These are phyloP conservation scores for Ecliptopera silaceata DNA, from an alignment of 2,888 invertebrate species.

Conservation along the genomic window DNA sequence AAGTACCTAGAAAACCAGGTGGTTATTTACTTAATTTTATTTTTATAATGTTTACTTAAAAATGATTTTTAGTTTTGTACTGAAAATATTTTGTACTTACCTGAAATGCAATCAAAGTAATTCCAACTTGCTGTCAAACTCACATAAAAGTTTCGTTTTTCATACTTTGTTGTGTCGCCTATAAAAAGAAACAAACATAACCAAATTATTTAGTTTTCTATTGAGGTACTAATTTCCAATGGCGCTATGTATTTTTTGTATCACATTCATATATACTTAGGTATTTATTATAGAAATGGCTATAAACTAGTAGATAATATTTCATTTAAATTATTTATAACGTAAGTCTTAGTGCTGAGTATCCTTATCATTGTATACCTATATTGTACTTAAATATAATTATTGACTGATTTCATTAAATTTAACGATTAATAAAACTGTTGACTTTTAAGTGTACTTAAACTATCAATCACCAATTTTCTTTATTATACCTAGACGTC, in stretches of 20 bases:
- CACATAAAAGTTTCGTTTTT: not conserved
- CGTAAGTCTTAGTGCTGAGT: not conserved
- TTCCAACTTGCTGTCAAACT: conserved; percentile 17
- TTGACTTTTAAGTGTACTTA: not conserved
- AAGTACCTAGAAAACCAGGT: conserved; percentile 14
- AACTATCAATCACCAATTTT: too few species aligned
- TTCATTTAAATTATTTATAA: not conserved
- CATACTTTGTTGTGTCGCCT: not conserved
- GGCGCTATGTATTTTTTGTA: not conserved
- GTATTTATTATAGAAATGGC: too few species aligned
- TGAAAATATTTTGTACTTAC: conserved; percentile 12
- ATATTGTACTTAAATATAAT: conserved; percentile 30
- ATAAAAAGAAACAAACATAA: too few species aligned
- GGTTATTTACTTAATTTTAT: conserved; percentile 11
- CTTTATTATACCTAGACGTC: too few species aligned
- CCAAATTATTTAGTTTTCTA: too few species aligned
- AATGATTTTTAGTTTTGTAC: conserved; percentile 12
- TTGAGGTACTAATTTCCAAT: too few species aligned
- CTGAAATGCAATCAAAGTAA: conserved; percentile 24
- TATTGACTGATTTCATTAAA: conserved; percentile 42
- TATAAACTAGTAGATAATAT: not conserved
- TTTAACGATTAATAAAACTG: conserved; percentile 22
- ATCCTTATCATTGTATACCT: conserved; percentile 22
- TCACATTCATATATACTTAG: not conserved
- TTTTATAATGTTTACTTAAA: conserved; percentile 5